Evolutionary conservation across 2,113 vertebrate genomes (phyloP), one percentile per base, ranked within the genome.

Genomic region (Labrus mixtus): DNA sequence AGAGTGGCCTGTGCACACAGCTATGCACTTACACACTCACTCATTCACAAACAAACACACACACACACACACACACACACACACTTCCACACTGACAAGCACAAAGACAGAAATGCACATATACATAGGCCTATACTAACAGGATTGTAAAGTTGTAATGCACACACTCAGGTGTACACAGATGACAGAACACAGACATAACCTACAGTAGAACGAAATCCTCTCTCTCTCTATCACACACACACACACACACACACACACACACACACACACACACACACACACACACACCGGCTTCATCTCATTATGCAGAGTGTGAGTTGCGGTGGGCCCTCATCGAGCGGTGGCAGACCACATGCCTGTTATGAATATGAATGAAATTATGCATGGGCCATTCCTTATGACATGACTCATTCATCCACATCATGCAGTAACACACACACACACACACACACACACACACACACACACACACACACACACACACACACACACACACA

Each of bases 281-380:
- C 20, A 78, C 69, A 84, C 66, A 79, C 60, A 82, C 51, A 20
- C 53, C 7, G 58, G 65, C 82, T 79, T 70, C 68, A 79, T 64
- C 78, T 92, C 80, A 91, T 91, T 92, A 91, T 90, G 91, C 86
- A 77, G 84, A 74, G 82, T 86, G 87, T 76, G 85, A 90, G 87
- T 84, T 89, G 90, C 43, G 87, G 86, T 88, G 73, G 88, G 84
- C 79, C 87, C 79, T 88, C 71, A 33, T 84, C 76, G 79, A 81
- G 87, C 57, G 60, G 77, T 68, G 76, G 88, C 87, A 87, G 76
- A 89, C 87, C 87, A 81, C 91, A 90, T 82, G 86, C 81, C 88
- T 89, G 90, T 89, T 90, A 92, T 93, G 91, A 93, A 92, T 90
- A 93, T 91, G 91, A 89, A 93, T 93, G 85, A 90, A 88, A 92